Evolutionary conservation across 2,113 vertebrate genomes (phyloP).

Genomic region (Epinephelus cyanopodus): DNA sequence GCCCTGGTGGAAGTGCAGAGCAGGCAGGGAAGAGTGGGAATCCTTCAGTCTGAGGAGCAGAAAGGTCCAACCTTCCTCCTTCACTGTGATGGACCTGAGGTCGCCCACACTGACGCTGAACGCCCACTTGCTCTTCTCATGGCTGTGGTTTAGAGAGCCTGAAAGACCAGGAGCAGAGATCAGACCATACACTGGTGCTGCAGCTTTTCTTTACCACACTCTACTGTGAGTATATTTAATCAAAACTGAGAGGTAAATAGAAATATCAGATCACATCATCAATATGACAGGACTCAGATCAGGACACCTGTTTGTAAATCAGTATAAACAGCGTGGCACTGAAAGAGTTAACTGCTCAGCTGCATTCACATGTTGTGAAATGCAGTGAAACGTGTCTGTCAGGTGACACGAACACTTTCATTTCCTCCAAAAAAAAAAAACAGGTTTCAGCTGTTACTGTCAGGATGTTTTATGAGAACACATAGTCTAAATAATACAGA

Average conservation of each 20-base stretch:
- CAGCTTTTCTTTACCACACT: no score
- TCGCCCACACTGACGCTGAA: constrained; percentile 92
- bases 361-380: not conserved
- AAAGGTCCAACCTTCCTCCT: constrained; percentile 92
- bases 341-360: not conserved
- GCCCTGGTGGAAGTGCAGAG: constrained; percentile 96
- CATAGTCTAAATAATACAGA: no score
- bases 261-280: no score
- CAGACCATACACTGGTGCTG: not conserved
- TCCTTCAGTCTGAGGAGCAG: constrained; percentile 92
- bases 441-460: not conserved
- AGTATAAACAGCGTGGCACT: no score
- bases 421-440: not conserved
- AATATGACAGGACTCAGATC: no score
- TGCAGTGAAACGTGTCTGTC: not conserved
- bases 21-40: constrained; percentile 83
- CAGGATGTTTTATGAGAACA: no score
- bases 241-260: no score
- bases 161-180: not conserved
- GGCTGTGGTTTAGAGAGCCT: constrained; percentile 75
- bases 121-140: constrained; percentile 89
- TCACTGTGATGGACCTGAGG: constrained; percentile 91
- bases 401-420: not conserved
- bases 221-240: no score
- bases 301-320: no score